Evolutionary conservation across 2,888 invertebrate genomes (phyloP), one percentile per base, ranked within the genome.

Genomic region (Protonemura montana): DNA sequence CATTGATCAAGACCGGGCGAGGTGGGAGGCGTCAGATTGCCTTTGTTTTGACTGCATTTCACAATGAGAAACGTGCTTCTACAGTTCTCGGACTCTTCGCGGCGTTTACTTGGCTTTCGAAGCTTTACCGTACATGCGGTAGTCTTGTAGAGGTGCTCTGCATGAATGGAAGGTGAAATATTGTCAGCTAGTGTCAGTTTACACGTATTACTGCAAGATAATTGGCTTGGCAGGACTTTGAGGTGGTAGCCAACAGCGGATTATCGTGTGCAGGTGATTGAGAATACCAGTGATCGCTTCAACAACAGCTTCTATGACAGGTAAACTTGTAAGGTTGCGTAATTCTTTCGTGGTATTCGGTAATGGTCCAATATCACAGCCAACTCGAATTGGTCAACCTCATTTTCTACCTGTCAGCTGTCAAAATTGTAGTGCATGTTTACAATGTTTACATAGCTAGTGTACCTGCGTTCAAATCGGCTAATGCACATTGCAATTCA

Each of bases 51-150:
- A 59, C 59, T 10, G 59, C 59, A 59, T 59, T 59, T 59, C 59
- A 59, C 59, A 59, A 59, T 59, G 59, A 59, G 59, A 59, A 59
- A 59, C 59, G 59, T 59, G 59, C 59, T 59, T 59, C 59, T 59
- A 59, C 21, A 10, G 59, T 59, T 10, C 16, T 21, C 1, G 21
- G 59, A 16, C 59, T 59, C 21, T 59, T 59, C 21, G 59, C 59
- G 21, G 59, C 59, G 6, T 59, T 10, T 21, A 59, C 59, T 21
- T 59, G 59, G 21, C 16, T 10, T 59, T 21, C 7, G 59, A 7
- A 59, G 59, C 35, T 35, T 59, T 2, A 21, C 16, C 13, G 59
- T 59, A 35, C 35, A 35, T 35, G 35, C 35, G 35, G 35, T 21
- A 59, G 59, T 59, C 59, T 10, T 7, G 2, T 59, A 10, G 59